These are phyloP conservation scores for Volucella inanis DNA, from an alignment of 2,888 invertebrate species.

Conservation along the genomic window DNA sequence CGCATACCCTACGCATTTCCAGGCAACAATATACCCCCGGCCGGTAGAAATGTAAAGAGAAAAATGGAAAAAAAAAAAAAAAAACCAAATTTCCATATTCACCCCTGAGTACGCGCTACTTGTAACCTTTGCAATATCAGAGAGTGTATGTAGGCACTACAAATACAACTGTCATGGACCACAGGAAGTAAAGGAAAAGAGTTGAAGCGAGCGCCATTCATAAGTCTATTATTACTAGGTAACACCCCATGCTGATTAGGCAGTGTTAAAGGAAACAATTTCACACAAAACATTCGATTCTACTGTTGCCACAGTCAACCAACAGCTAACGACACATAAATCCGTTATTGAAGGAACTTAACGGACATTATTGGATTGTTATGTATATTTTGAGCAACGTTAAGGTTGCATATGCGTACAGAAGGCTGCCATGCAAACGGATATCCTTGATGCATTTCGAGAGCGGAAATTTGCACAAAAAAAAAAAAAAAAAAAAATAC, in stretches of 20 bases:
- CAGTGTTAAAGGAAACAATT: constrained; percentile 38
- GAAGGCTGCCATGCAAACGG: constrained; percentile 6
- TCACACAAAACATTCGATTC: constrained; percentile 23
- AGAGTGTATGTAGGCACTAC: neutral
- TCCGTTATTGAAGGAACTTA: neutral
- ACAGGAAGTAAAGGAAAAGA: constrained; percentile 28
- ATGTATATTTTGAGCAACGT: constrained; percentile 1
- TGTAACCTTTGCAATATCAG: constrained; percentile 29
- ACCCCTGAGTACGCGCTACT: constrained; percentile 44
- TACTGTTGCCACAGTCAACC: constrained; percentile 10
- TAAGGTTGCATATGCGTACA: neutral
- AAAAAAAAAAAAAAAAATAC: too few relatives aligned
- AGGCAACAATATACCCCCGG: neutral
- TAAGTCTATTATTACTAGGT: constrained; percentile 22
- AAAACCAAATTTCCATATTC: constrained; percentile 40
- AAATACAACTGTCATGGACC: constrained; percentile 45
- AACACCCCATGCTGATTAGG: constrained; percentile 44
- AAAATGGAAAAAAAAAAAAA: constrained; percentile 11
- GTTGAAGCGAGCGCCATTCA: constrained; percentile 18
- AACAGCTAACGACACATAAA: neutral
- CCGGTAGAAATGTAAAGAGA: neutral
- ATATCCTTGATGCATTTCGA: constrained; percentile 29
- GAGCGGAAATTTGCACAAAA: neutral
- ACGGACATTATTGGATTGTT: neutral
- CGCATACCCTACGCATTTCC: neutral